A percentile compares a stretch with the other conserved stretches of the same genome.
phyloP scores from a whole-genome alignment of 2,113 vertebrate genomes.

The Cyprinus carpio region DNA sequence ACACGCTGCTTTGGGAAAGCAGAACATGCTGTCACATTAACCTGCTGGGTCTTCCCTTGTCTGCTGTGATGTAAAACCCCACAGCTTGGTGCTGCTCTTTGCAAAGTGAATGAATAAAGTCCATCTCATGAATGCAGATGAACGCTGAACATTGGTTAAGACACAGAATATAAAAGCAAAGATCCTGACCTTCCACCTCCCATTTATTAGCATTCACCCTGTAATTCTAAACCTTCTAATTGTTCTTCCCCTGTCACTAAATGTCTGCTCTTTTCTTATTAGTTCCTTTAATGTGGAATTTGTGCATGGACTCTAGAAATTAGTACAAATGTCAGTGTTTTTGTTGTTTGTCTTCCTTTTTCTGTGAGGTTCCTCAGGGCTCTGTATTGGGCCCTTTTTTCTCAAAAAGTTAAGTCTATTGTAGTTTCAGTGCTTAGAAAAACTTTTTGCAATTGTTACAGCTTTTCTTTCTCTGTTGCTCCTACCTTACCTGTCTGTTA shows the following conservation, averaged over 20 bases:
- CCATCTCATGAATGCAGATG: conserved; percentile 43
- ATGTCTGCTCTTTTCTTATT: conserved; percentile 6
- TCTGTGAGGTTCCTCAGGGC: not conserved
- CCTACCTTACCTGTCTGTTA: conserved; percentile 60
- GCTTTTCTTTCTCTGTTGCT: conserved; percentile 63
- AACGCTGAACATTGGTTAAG: not conserved
- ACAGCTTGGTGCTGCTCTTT: conserved; percentile 22
- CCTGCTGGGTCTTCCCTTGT: conserved; percentile 29
- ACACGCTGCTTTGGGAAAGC: conserved; percentile 33
- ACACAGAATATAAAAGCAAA: not conserved
- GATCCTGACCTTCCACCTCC: conserved; percentile 23
- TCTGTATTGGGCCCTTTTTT: conserved; percentile 2
- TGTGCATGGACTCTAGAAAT: not conserved
- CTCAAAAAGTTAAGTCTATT: not conserved
- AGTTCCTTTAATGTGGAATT: conserved; percentile 3
- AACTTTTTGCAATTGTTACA: conserved; percentile 47
- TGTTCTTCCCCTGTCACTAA: not conserved
- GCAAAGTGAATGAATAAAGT: conserved; percentile 21
- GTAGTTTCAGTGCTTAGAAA: not conserved
- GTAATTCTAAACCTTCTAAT: not conserved
- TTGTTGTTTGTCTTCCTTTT: not conserved
- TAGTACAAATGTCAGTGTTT: not conserved
- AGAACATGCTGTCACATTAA: conserved; percentile 32
- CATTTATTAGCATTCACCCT: not conserved
- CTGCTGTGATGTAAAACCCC: conserved; percentile 14